These are phyloP conservation scores for Todiramphus chloris DNA, from an alignment of 2,113 vertebrate species.

Conservation along the genomic window DNA sequence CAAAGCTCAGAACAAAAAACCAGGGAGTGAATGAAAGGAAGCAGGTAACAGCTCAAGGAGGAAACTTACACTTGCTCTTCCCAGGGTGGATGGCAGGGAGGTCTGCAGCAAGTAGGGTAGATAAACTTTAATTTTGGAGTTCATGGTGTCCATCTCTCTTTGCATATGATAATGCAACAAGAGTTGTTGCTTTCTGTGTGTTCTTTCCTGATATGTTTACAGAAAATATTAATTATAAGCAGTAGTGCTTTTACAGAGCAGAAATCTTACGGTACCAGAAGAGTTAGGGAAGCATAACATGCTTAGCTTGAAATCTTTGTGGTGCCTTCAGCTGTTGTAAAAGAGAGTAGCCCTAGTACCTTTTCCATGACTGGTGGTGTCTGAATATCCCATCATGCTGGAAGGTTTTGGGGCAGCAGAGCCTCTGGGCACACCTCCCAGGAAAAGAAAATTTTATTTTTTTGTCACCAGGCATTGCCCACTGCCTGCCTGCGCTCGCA, in stretches of 20 bases:
- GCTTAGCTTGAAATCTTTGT: not conserved
- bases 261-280: not conserved
- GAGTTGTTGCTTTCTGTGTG: not conserved
- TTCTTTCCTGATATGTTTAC: not conserved
- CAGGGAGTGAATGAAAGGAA: not conserved
- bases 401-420: not conserved
- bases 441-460: not conserved
- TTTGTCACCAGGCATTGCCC: not conserved
- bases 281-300: not conserved
- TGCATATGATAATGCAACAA: not conserved
- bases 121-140: not conserved
- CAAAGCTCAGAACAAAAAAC: not conserved
- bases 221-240: not conserved
- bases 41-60: not conserved
- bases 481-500: rapidly evolving
- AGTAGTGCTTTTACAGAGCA: not conserved
- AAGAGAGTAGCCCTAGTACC: not conserved
- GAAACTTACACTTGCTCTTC: not conserved
- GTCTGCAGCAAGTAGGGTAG: not conserved
- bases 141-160: not conserved
- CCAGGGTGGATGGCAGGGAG: not conserved
- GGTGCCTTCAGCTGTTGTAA: not conserved
- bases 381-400: not conserved
- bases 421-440: not conserved
- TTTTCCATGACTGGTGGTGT: not conserved